These are phyloP conservation scores for Oligia latruncula DNA, from an alignment of 2,888 invertebrate species.

Conservation along the genomic window DNA sequence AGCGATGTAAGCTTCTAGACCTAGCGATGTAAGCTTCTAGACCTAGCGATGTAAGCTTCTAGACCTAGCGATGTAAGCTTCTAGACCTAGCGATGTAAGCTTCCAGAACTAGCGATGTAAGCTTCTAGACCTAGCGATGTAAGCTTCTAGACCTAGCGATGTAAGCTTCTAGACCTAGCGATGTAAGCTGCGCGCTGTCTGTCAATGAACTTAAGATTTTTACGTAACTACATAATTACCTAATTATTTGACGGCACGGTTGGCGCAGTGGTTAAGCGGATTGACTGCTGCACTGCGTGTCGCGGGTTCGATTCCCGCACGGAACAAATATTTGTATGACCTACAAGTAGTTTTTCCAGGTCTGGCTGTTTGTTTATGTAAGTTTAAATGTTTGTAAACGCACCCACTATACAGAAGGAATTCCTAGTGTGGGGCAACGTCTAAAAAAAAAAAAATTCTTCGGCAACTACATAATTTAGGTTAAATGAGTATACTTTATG, in stretches of 20 bases:
- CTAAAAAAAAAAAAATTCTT: no score
- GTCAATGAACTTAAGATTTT: neutral
- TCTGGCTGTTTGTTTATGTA: no score
- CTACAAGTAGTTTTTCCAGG: no score
- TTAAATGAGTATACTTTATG: neutral
- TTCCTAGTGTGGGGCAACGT: no score
- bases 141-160: neutral
- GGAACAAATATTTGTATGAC: no score
- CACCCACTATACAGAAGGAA: no score
- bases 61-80: neutral
- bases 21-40: no score
- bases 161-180: neutral
- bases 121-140: neutral
- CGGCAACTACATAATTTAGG: neutral
- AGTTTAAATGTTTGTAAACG: no score
- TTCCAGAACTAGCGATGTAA: neutral
- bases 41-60: neutral
- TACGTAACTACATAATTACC: neutral
- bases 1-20: no score
- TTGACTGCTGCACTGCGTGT: no score
- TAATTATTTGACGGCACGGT: neutral
- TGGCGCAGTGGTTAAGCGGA: no score
- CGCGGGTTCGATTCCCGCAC: no score
- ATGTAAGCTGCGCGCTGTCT: neutral
- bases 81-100: neutral